These are phyloP conservation scores for Rhinolophus sinicus DNA, from an alignment of 2,113 vertebrate species.

Conservation along the genomic window DNA sequence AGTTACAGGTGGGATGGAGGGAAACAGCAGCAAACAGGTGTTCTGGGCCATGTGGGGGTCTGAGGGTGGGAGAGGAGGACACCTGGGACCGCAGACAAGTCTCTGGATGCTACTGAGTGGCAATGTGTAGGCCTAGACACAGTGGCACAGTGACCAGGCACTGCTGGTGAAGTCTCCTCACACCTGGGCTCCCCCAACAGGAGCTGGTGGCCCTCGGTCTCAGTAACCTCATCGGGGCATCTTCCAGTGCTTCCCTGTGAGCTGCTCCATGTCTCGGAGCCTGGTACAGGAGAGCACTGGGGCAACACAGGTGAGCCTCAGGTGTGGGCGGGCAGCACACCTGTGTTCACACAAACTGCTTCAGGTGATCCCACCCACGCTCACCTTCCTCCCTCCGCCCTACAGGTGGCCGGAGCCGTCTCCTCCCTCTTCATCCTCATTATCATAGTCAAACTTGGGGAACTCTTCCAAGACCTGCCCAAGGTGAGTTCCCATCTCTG, in stretches of 20 bases:
- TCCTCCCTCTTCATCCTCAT: slow-evolving; percentile 93
- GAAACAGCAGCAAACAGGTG: background rate
- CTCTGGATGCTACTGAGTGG: background rate
- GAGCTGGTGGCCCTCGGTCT: slow-evolving; percentile 95
- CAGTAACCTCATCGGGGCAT: slow-evolving; percentile 92
- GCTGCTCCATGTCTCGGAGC: slow-evolving; percentile 96
- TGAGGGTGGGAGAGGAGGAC: background rate
- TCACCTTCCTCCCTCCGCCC: no score
- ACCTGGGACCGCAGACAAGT: no score
- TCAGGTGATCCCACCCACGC: no score
- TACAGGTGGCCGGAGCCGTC: slow-evolving; percentile 91
- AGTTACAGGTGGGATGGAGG: background rate
- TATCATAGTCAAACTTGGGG: slow-evolving; percentile 93
- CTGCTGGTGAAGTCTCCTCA: background rate
- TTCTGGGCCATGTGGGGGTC: accelerated
- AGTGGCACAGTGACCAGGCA: background rate
- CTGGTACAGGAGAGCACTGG: slow-evolving; percentile 94
- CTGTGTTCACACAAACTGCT: accelerated
- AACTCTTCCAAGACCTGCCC: slow-evolving; percentile 92
- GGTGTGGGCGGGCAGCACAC: accelerated
- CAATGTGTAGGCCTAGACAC: background rate
- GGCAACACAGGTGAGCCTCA: slow-evolving; percentile 92
- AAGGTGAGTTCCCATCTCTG: slow-evolving; percentile 87
- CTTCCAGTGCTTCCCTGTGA: slow-evolving; percentile 95
- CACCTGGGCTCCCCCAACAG: slow-evolving; percentile 52